A percentile compares a stretch with the other conserved stretches of the same genome.
Evolutionary conservation across 2,113 vertebrate genomes (phyloP).

Genomic region (Nyctereutes procyonoides): DNA sequence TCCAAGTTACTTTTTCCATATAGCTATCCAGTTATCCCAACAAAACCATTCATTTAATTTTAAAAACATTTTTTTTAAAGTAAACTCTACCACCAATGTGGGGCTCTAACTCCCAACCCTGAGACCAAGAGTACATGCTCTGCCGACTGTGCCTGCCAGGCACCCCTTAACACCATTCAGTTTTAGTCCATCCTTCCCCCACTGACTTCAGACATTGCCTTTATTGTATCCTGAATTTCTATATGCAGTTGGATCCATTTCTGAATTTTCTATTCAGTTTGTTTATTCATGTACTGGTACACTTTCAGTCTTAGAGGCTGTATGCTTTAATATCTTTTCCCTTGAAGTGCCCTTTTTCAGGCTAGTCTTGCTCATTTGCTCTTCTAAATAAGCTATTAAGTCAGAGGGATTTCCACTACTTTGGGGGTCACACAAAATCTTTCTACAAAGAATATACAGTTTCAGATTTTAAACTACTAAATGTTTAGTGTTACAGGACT

Average conservation of each 20-base stretch:
- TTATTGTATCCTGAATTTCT: neutral
- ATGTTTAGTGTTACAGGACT: constrained; percentile 13
- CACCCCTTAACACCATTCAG: neutral
- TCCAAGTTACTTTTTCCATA: neutral
- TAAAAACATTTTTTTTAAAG: neutral
- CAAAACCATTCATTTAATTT: neutral
- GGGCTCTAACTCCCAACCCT: neutral
- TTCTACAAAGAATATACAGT: neutral
- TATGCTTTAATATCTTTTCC: neutral
- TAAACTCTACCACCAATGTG: neutral
- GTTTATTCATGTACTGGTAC: neutral
- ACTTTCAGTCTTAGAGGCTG: neutral
- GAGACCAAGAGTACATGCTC: neutral
- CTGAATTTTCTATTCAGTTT: neutral
- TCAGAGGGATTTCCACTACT: neutral
- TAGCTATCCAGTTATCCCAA: neutral
- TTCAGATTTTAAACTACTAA: neutral
- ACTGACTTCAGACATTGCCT: neutral
- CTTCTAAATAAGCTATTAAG: neutral
- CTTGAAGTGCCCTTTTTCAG: neutral
- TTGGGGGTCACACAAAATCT: neutral
- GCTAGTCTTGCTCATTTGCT: neutral
- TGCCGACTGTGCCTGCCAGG: neutral
- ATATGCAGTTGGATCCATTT: neutral
- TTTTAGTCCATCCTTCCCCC: neutral